Conservation (phyloP, 1,140 invertebrate genomes). For the Oncopodura yosiiana region DNA sequence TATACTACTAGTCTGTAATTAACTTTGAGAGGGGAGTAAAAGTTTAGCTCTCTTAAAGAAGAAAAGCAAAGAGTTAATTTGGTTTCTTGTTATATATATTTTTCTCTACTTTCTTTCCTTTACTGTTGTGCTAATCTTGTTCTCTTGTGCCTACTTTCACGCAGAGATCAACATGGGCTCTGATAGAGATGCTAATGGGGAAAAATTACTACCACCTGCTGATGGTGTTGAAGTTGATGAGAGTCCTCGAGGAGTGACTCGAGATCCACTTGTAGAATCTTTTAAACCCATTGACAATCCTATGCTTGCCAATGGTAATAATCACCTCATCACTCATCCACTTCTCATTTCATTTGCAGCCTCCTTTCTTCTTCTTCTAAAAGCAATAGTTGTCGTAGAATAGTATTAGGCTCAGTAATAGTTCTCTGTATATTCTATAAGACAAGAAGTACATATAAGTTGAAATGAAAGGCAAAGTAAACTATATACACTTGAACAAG, state of each 20-base stretch:
- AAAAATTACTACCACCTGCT: background rate
- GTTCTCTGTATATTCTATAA: no score
- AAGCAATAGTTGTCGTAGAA: no score
- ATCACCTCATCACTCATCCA: constrained; percentile 1
- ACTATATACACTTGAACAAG: no score
- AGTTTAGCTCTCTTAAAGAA: background rate
- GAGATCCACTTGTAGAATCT: constrained; percentile 16
- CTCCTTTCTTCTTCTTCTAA: background rate
- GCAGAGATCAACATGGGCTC: constrained; percentile 17
- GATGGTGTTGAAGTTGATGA: background rate
- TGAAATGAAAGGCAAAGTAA: no score
- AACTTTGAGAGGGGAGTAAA: background rate
- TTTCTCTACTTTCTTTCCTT: constrained; percentile 1
- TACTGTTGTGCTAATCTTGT: background rate
- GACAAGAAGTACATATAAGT: no score
- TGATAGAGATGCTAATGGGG: background rate
- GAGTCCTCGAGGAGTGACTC: constrained; percentile 1
- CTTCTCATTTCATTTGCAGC: background rate
- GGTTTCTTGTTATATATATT: background rate
- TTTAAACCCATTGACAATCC: constrained; percentile 7
- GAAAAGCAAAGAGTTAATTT: background rate
- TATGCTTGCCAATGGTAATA: background rate
- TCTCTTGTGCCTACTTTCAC: background rate
- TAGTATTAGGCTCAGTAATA: no score
- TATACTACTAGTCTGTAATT: no score